Evolutionary conservation across 2,888 invertebrate species (phyloP), one percentile per base, ranked within the genome.

Genomic region (Monopis laevigella): DNA sequence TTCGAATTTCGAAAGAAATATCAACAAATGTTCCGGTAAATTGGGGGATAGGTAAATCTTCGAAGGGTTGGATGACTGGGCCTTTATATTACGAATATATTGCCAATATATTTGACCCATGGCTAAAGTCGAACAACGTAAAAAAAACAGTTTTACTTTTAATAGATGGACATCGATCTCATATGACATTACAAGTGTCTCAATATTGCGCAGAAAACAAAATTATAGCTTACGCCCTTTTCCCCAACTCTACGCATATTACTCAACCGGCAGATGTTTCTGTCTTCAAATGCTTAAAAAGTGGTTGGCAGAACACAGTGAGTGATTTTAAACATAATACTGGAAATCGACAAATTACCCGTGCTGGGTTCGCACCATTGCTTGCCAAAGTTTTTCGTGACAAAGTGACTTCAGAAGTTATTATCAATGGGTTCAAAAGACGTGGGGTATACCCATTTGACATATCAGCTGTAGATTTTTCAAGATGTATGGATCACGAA

Each of bases 61-160:
- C 45, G 11, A 41, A 40, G 10, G 47, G 46, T 5, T 47, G 49
- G 46, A 49, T 46, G 47, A 32, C 12, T 2, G 8, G 28, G 1
- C 43, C 45, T 7, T 16, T 44, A 26, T 49, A 48, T 17, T 48
- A 36, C 13, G 46, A 44, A 10, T 49, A 49, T 30, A 39, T 49
- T 2, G 16, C 35, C n/a, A n/a, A n/a, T n/a, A n/a, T n/a, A n/a
- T n/a, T n/a, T n/a, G n/a, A n/a, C n/a, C n/a, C n/a, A n/a, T n/a
- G n/a, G n/a, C n/a, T n/a, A n/a, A n/a, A n/a, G n/a, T n/a, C n/a
- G n/a, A n/a, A n/a, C n/a, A n/a, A 7, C 43, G 44, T 12, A 39
- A 12, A n/a, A 26, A 47, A 10, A 39, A 39, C 12, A 7, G 32
- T 1, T 47, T 44, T 44, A 4, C 47, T 6, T 19, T 21, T 11